phyloP scores from a whole-genome alignment of 1,140 invertebrate genomes.

The Arion vulgaris region DNA sequence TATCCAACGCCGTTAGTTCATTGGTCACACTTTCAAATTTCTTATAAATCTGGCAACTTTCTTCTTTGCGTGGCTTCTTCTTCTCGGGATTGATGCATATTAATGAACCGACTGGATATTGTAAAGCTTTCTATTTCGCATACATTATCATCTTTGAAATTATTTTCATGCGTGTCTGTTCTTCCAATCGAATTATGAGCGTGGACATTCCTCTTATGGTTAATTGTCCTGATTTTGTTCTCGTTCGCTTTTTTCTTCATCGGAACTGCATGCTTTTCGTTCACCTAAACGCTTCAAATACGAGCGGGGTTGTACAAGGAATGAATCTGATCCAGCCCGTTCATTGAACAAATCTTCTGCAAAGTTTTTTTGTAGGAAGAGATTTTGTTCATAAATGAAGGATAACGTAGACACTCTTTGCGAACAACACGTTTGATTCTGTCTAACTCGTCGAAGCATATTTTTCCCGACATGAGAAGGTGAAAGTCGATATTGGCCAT shows the following conservation, averaged over 20 bases:
- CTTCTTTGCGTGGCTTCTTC: constrained; percentile 6
- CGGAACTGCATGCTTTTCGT: constrained; percentile 46
- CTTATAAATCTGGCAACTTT: neutral
- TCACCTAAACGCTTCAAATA: constrained; percentile 54
- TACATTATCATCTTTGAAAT: neutral
- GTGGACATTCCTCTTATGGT: constrained; percentile 7
- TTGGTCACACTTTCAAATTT: neutral
- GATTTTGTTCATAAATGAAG: constrained; percentile 68
- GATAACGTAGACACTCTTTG: constrained; percentile 61
- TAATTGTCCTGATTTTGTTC: constrained; percentile 1
- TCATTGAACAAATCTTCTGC: constrained; percentile 63
- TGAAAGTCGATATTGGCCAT: constrained; percentile 70
- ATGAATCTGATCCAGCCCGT: constrained; percentile 59
- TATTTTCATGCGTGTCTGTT: neutral
- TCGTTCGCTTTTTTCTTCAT: constrained; percentile 51
- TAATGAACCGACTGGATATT: constrained; percentile 21
- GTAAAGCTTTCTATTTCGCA: constrained; percentile 25
- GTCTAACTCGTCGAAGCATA: constrained; percentile 68
- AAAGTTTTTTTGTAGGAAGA: constrained; percentile 63
- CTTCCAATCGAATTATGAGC: neutral
- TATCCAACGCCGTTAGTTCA: neutral
- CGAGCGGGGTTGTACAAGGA: constrained; percentile 49
- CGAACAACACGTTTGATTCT: constrained; percentile 65
- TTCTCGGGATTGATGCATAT: neutral
- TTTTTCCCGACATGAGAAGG: constrained; percentile 68